These are phyloP conservation scores for Heliconius ismenius DNA, from an alignment of 2,888 invertebrate species.

Conservation along the genomic window DNA sequence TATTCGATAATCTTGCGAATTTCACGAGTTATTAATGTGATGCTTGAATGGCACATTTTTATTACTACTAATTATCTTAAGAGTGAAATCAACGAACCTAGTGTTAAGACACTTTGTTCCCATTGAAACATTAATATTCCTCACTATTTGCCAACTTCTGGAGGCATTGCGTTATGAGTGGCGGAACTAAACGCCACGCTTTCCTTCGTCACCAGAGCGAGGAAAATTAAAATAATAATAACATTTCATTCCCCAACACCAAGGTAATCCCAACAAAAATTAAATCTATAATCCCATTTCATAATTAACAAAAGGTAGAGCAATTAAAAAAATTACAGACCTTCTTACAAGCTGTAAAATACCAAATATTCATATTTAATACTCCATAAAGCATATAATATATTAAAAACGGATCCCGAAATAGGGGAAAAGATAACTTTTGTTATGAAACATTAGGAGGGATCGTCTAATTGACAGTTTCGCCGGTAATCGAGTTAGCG, in stretches of 20 bases:
- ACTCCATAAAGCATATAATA: conserved; percentile 13
- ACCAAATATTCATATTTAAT: not conserved
- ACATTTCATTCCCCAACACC: not conserved
- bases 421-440: conserved; percentile 41
- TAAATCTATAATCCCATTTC: not conserved
- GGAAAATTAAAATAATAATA: not conserved
- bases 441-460: conserved; percentile 48
- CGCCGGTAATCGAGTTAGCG: conserved; percentile 50
- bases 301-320: conserved; percentile 11
- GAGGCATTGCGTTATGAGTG: not conserved
- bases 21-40: conserved; percentile 52
- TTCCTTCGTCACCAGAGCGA: not conserved
- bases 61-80: no score
- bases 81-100: not conserved
- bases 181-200: not conserved
- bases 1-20: conserved; percentile 53
- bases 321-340: conserved; percentile 13
- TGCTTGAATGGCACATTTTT: conserved; percentile 26
- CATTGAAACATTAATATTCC: not conserved
- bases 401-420: conserved; percentile 29
- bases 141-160: not conserved
- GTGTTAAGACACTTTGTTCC: not conserved
- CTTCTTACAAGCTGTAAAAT: conserved; percentile 7
- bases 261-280: not conserved
- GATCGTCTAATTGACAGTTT: conserved; percentile 50